phyloP scores from a whole-genome alignment of 2,888 invertebrate species.

The Mythimna lalbum region DNA sequence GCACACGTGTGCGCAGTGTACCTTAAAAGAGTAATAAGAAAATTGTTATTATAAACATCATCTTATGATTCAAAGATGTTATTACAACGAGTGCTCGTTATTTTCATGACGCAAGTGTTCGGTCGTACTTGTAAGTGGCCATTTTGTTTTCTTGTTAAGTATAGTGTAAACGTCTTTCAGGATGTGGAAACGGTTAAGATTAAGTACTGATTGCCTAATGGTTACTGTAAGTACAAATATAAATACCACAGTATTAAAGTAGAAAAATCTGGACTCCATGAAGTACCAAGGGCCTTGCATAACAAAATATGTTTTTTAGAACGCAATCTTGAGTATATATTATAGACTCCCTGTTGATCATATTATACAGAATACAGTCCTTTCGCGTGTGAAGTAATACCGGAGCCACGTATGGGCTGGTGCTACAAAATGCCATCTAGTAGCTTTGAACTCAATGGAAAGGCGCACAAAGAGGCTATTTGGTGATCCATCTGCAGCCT shows the following conservation, averaged over 20 bases:
- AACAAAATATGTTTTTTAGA: not conserved
- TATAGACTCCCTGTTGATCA: not conserved
- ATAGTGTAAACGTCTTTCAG: constrained; percentile 17
- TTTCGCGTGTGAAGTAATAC: too few species aligned
- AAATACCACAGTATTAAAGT: not conserved
- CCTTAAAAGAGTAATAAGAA: constrained; percentile 6
- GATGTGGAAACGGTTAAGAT: constrained; percentile 13
- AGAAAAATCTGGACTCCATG: not conserved
- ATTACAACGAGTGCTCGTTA: constrained; percentile 29
- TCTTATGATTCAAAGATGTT: constrained; percentile 35
- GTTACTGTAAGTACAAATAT: not conserved
- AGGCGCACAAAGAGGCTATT: too few species aligned
- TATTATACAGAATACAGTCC: too few species aligned
- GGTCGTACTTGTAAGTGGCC: constrained; percentile 21
- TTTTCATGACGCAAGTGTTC: constrained; percentile 35
- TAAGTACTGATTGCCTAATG: constrained; percentile 27
- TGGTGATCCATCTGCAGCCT: too few species aligned
- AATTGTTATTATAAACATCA: constrained; percentile 31
- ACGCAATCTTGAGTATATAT: too few species aligned
- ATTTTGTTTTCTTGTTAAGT: constrained; percentile 21
- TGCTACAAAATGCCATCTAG: too few species aligned
- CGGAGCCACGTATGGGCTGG: too few species aligned
- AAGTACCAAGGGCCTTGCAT: not conserved
- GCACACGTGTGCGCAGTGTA: too few species aligned
- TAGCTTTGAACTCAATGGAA: too few species aligned